phyloP scores from a whole-genome alignment of 2,888 invertebrate species.

The Hanleya hanleyi region DNA sequence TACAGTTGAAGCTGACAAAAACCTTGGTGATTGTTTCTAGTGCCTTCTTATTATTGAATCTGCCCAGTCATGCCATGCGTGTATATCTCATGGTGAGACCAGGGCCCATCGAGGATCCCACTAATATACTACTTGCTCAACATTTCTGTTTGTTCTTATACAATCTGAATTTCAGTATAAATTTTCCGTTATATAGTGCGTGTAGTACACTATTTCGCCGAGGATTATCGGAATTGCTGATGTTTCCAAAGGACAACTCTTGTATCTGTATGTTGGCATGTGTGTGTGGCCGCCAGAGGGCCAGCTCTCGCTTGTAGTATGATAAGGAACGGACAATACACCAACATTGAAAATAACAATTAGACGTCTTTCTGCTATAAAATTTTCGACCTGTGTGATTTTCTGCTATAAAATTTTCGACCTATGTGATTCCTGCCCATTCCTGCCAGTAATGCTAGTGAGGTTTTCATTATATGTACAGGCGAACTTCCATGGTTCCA shows the following conservation, averaged over 20 bases:
- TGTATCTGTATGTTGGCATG: background rate
- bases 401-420: no score
- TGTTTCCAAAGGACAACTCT: background rate
- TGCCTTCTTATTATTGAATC: conserved; percentile 58
- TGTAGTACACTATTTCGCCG: conserved; percentile 54
- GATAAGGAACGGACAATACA: no score
- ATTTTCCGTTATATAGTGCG: conserved; percentile 53
- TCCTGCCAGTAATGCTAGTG: no score
- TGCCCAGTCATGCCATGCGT: conserved; percentile 63
- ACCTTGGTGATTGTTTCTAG: conserved; percentile 63
- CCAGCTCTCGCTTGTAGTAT: background rate
- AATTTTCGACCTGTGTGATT: no score
- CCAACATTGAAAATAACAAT: no score
- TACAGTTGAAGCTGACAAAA: conserved; percentile 54
- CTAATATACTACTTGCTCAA: conserved; percentile 43
- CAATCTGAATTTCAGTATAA: conserved; percentile 54
- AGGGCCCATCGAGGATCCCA: conserved; percentile 26
- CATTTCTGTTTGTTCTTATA: conserved; percentile 54
- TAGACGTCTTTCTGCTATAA: no score
- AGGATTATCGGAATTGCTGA: background rate
- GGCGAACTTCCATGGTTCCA: no score
- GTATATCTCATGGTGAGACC: conserved; percentile 49
- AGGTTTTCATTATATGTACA: no score
- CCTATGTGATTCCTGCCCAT: no score
- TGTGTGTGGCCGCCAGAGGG: background rate